Percentiles rank a stretch among this genome's conserved stretches.
Conservation (phyloP, 2,888 invertebrate genomes). For the Drosophila acutilabella region DNA sequence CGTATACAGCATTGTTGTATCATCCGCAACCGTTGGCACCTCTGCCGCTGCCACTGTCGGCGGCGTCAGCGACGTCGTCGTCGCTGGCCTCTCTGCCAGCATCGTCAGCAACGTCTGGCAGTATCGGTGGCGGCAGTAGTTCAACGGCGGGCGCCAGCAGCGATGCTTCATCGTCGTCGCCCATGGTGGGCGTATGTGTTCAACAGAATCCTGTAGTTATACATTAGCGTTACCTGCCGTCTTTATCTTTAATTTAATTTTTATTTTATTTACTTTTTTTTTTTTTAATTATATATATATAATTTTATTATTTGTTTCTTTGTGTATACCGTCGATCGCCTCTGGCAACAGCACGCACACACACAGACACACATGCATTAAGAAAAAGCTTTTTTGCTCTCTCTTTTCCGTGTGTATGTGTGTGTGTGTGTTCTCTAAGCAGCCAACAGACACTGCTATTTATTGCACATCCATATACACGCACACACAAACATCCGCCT, state of each 20-base stretch:
- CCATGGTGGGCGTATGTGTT: slow-evolving; percentile 95
- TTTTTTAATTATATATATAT: slow-evolving; percentile 4
- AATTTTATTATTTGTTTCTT: slow-evolving; percentile 1
- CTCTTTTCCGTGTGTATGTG: slow-evolving; percentile 11
- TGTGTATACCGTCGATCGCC: slow-evolving; percentile 30
- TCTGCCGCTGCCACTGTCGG: slow-evolving; percentile 55
- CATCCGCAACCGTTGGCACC: slow-evolving; percentile 70
- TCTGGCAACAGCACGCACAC: slow-evolving; percentile 18
- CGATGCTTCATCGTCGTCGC: slow-evolving; percentile 88
- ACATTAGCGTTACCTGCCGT: slow-evolving; percentile 86
- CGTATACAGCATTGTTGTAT: slow-evolving; percentile 69
- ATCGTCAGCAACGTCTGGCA: slow-evolving; percentile 33
- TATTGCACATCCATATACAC: slow-evolving; percentile 55
- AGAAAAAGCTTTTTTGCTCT: slow-evolving; percentile 6
- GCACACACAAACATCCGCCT: slow-evolving; percentile 18
- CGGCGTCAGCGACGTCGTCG: slow-evolving; percentile 51
- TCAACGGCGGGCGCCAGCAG: slow-evolving; percentile 67
- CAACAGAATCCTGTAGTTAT: slow-evolving; percentile 97
- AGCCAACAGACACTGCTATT: slow-evolving; percentile 65
- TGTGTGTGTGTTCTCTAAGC: slow-evolving; percentile 29
- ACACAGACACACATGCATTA: slow-evolving; percentile 6
- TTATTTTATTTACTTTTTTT: slow-evolving; percentile 18
- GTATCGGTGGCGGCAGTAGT: slow-evolving; percentile 47
- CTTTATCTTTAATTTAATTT: slow-evolving; percentile 45
- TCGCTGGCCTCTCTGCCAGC: slow-evolving; percentile 46